Conservation (phyloP, 2,797 vertebrate genomes). For the Myotis planiceps region DNA sequence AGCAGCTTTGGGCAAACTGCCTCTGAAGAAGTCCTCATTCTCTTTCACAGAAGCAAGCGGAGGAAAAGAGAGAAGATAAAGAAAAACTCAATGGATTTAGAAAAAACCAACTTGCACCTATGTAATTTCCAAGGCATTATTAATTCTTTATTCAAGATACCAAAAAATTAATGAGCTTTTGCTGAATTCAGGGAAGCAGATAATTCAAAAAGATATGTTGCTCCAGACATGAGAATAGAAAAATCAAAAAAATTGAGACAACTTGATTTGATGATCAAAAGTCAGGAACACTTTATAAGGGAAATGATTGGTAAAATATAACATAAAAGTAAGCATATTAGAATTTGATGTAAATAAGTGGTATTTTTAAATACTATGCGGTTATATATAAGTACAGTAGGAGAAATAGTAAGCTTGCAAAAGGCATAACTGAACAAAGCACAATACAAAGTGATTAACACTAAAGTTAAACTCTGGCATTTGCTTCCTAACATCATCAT, state of each 20-base stretch:
- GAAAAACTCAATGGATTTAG: slow-evolving; percentile 47
- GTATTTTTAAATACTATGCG: neutral
- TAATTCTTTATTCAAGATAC: slow-evolving; percentile 75
- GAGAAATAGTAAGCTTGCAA: neutral
- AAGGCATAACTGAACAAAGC: neutral
- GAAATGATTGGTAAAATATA: neutral
- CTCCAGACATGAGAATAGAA: slow-evolving; percentile 54
- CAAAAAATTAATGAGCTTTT: slow-evolving; percentile 75
- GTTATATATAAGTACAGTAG: neutral
- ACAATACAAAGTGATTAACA: neutral
- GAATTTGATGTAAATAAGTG: neutral
- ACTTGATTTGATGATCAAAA: neutral
- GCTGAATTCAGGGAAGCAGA: slow-evolving; percentile 63
- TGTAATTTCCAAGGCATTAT: slow-evolving; percentile 73
- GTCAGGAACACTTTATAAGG: neutral
- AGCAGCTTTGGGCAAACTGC: neutral
- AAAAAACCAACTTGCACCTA: slow-evolving; percentile 21
- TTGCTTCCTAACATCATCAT: neutral
- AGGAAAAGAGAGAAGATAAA: slow-evolving; percentile 40
- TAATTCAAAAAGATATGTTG: slow-evolving; percentile 55
- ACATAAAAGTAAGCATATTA: neutral
- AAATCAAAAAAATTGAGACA: slow-evolving; percentile 42
- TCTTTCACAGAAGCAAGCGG: neutral
- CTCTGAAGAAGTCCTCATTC: neutral
- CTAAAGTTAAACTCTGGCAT: neutral